These are phyloP conservation scores for Phalanger gymnotis DNA, from an alignment of 2,797 vertebrate species.

Conservation along the genomic window DNA sequence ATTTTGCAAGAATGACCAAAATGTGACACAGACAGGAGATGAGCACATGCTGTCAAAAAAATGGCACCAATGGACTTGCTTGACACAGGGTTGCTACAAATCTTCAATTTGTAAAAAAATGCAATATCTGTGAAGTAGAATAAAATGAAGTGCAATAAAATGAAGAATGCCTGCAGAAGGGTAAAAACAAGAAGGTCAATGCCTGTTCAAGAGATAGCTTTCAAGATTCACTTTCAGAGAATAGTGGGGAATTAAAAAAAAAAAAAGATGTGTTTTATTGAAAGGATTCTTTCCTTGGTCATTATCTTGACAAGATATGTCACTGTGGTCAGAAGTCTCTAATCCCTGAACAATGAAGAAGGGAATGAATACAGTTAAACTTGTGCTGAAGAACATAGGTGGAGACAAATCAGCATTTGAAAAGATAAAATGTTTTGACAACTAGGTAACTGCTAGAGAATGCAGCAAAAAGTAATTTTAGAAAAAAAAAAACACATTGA, in stretches of 20 bases:
- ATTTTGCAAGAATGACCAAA: neutral
- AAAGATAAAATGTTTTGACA: neutral
- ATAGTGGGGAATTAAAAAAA: conserved; percentile 26
- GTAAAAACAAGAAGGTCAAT: neutral
- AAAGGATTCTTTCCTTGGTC: neutral
- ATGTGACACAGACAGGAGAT: neutral
- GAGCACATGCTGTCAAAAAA: neutral
- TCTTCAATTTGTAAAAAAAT: neutral
- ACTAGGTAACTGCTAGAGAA: neutral
- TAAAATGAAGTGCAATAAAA: neutral
- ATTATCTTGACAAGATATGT: neutral
- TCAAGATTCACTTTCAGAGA: conserved; percentile 23
- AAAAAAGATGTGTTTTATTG: neutral
- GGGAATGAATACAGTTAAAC: neutral
- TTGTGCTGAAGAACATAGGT: neutral
- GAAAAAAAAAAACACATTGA: neutral
- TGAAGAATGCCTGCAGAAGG: neutral
- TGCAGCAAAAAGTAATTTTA: neutral
- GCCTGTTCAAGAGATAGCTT: neutral
- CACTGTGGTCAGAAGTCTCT: neutral
- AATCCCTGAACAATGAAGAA: conserved; percentile 16
- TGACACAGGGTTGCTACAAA: neutral
- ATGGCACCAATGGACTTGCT: neutral
- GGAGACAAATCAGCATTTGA: neutral
- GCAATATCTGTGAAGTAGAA: neutral